These are phyloP conservation scores for Ctenopoma kingsleyae DNA, from an alignment of 2,797 vertebrate genomes.

Conservation along the genomic window DNA sequence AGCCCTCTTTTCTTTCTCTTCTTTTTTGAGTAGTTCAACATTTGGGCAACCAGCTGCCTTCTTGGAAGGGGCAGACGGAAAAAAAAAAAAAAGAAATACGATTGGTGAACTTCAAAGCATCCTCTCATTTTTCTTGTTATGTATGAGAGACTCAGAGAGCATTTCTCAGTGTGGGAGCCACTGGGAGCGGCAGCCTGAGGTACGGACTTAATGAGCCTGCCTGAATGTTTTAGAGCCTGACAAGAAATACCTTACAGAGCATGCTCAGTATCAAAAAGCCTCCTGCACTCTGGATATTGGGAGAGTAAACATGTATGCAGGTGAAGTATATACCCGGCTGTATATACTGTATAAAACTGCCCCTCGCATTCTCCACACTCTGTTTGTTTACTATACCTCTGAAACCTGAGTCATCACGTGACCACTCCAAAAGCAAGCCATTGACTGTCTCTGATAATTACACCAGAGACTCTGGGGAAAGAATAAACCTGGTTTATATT, in stretches of 20 bases:
- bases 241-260: slow-evolving; percentile 50
- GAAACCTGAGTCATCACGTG: slow-evolving; percentile 58
- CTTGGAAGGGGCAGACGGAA: slow-evolving; percentile 48
- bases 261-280: slow-evolving; percentile 54
- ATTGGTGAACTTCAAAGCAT: slow-evolving; percentile 79
- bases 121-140: slow-evolving; percentile 73
- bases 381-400: slow-evolving; percentile 48
- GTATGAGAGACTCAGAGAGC: slow-evolving; percentile 64
- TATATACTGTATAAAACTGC: slow-evolving; percentile 12
- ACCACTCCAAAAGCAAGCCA: slow-evolving; percentile 33
- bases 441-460: slow-evolving; percentile 45
- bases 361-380: slow-evolving; percentile 3
- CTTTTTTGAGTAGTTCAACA: slow-evolving; percentile 48
- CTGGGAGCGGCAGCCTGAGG: slow-evolving; percentile 73
- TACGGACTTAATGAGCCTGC: slow-evolving; percentile 78
- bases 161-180: slow-evolving; percentile 70
- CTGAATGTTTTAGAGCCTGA: slow-evolving; percentile 74
- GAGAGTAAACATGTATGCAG: slow-evolving; percentile 41
- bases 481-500: slow-evolving; percentile 34
- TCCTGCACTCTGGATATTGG: slow-evolving; percentile 29
- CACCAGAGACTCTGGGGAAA: slow-evolving; percentile 19
- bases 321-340: slow-evolving; percentile 4
- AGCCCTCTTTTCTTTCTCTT: slow-evolving; percentile 49
- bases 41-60: slow-evolving; percentile 62
- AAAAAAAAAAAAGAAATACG: slow-evolving; percentile 47